Conservation (phyloP, 2,888 invertebrate genomes). For the Schizaphis graminum region DNA sequence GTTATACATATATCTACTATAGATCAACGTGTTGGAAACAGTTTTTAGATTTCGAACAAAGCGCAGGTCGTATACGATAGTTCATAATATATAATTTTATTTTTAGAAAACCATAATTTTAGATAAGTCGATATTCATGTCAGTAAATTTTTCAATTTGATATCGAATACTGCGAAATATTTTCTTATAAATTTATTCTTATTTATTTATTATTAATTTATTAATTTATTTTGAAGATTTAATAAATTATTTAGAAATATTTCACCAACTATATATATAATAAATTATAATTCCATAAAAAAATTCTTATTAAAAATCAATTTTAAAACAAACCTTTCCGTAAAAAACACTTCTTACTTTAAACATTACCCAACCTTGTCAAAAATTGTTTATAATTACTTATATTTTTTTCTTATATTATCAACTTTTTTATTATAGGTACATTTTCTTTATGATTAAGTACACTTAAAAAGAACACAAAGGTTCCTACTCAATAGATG, state of each 20-base stretch:
- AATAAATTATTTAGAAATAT: background rate
- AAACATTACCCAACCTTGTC: background rate
- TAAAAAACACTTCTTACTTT: background rate
- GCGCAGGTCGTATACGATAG: background rate
- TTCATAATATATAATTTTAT: background rate
- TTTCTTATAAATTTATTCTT: background rate
- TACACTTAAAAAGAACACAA: background rate
- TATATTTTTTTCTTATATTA: background rate
- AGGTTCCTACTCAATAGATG: background rate
- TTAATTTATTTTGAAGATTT: background rate
- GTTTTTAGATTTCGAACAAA: no score
- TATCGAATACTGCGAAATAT: background rate
- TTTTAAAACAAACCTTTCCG: background rate
- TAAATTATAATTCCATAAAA: background rate
- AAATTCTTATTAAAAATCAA: background rate
- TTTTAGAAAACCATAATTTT: background rate
- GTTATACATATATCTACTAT: background rate
- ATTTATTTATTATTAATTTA: no score
- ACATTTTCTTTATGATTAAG: background rate
- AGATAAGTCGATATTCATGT: background rate
- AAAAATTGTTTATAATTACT: background rate
- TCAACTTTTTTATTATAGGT: background rate
- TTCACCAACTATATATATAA: background rate
- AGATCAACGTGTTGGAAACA: background rate
- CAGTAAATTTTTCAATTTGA: background rate